Evolutionary conservation across 2,797 vertebrate genomes (phyloP), one percentile per base, ranked within the genome.

Genomic region (Coilia nasus): DNA sequence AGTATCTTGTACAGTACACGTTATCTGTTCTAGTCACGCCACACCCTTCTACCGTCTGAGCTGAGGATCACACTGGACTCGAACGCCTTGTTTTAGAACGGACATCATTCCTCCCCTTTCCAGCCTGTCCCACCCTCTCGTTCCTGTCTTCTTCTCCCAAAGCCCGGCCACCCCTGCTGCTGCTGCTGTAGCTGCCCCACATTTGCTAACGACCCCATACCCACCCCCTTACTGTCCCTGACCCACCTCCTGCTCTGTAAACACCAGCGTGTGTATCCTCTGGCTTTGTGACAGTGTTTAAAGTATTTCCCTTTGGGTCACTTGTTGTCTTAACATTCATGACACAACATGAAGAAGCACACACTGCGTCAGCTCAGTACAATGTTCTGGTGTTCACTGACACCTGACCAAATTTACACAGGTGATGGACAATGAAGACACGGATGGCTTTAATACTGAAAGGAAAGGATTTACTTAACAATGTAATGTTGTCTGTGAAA

Each of bases 151-250:
- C 64, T 62, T 9, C 50, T 3, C 15, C 56, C 6, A 23, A 87
- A 83, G 88, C 85, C 44, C 87, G 94, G 94, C 94, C 94, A 94
- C 93, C 93, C 92, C 88, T 88, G 91, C 88, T 87, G 89, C 88
- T 10, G 14, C 50, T 54, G 50, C 50, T 54, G 50, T 14, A 57
- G 87, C 71, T 89, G n/a, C 92, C 91, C 89, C 86, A 92, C 91
- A 93, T 86, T 89, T 84, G 89, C 91, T 93, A 93, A 92, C 83
- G 91, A 75, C 17, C 67, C 67, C 31, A 35, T 19, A 4, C 28
- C 67, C 67, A 75, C 28, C 67, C 67, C 64, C 62, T 12, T 31
- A 35, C 67, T 35, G 35, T 35, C 67, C 67, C 67, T 35, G 12
- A 75, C 31, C 7, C 85, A 84, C 85, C 85, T 81, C 50, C 81